Percentiles rank a stretch among this genome's conserved stretches.
These are phyloP conservation scores for Ancistrus triradiatus DNA, from an alignment of 2,113 vertebrate species.

Conservation along the genomic window DNA sequence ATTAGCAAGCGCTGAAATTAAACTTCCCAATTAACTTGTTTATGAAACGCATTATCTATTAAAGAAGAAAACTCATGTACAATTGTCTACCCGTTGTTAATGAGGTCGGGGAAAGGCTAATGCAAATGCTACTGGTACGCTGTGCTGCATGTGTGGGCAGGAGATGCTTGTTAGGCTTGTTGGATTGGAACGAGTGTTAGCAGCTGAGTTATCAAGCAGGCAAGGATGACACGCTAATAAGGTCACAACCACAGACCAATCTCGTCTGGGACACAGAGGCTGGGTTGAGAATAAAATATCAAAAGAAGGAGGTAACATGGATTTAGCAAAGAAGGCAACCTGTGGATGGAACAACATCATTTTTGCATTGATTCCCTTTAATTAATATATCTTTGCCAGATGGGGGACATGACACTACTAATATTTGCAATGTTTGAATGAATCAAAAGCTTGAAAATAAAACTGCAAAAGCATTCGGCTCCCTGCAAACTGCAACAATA, in stretches of 20 bases:
- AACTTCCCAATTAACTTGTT: neutral
- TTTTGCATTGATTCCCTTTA: no score
- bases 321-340: no score
- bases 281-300: no score
- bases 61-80: slow-evolving; percentile 1
- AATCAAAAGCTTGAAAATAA: neutral
- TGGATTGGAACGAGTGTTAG: neutral
- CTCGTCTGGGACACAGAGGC: slow-evolving; percentile 13
- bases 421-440: no score
- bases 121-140: slow-evolving; percentile 5
- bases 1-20: neutral
- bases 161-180: slow-evolving; percentile 8
- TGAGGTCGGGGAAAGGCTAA: slow-evolving; percentile 5
- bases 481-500: neutral
- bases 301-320: no score
- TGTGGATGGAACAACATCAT: no score
- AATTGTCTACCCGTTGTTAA: slow-evolving; percentile 5
- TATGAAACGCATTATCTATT: slow-evolving; percentile 11
- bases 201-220: slow-evolving; percentile 3
- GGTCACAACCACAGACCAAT: neutral
- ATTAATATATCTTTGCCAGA: no score
- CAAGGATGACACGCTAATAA: slow-evolving; percentile 19
- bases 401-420: no score
- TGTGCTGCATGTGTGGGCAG: neutral
- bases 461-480: slow-evolving; percentile 17